These are phyloP conservation scores for Hiodon tergisus DNA, from an alignment of 2,113 vertebrate genomes.

Conservation along the genomic window DNA sequence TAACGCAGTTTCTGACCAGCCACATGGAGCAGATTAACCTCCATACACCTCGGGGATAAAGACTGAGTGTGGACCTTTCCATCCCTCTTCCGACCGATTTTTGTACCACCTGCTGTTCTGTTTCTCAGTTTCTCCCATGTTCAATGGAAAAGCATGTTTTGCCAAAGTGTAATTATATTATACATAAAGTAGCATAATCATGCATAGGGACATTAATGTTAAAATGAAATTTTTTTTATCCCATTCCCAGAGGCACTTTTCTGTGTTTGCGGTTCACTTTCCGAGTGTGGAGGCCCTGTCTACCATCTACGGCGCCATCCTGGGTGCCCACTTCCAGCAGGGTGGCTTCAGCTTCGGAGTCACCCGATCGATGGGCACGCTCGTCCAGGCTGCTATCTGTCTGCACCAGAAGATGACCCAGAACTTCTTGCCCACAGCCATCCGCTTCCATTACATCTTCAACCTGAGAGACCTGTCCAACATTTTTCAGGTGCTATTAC, in stretches of 20 bases:
- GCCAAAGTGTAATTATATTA: too few species aligned
- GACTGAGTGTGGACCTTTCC: not conserved
- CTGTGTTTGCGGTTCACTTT: constrained; percentile 68
- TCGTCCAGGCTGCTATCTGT: constrained; percentile 61
- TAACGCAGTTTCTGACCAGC: not conserved
- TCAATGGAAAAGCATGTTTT: too few species aligned
- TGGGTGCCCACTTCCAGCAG: constrained; percentile 67
- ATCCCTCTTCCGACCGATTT: not conserved
- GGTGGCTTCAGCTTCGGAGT: constrained; percentile 67
- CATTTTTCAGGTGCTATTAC: constrained; percentile 59
- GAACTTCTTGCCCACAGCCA: constrained; percentile 69
- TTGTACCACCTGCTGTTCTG: not conserved
- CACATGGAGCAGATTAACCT: not conserved
- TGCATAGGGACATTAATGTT: too few species aligned
- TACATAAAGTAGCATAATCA: too few species aligned
- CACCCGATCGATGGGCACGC: constrained; percentile 58
- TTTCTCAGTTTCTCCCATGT: not conserved
- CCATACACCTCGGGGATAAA: not conserved
- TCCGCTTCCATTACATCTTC: constrained; percentile 72
- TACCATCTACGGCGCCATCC: constrained; percentile 63
- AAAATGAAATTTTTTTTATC: too few species aligned
- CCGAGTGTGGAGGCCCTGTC: constrained; percentile 54
- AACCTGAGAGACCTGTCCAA: constrained; percentile 65
- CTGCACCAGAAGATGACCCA: constrained; percentile 74
- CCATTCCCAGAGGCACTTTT: constrained; percentile 62